A percentile compares a stretch with the other conserved stretches of the same genome.
Conservation (phyloP, 2,113 vertebrate species). For the Tricholaema leucomelas region DNA sequence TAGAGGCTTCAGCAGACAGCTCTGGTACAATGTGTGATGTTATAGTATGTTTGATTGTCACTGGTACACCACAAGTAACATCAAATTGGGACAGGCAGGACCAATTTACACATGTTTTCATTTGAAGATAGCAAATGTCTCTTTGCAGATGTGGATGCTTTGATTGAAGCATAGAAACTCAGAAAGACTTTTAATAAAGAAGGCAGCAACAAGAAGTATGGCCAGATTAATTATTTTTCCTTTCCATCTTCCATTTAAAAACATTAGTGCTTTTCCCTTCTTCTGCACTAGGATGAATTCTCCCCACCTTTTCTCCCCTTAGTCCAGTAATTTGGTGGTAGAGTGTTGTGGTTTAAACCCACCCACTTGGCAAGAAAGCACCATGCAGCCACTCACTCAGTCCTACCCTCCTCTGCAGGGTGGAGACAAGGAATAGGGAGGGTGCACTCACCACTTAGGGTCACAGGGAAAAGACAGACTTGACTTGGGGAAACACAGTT, state of each 20-base stretch:
- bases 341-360: neutral
- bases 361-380: neutral
- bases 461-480: neutral
- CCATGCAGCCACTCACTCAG: neutral
- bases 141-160: neutral
- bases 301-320: neutral
- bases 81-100: neutral
- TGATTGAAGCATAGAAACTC: neutral
- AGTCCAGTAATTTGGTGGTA: neutral
- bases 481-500: neutral
- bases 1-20: neutral
- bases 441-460: neutral
- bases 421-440: neutral
- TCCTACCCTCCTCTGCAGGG: neutral
- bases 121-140: neutral
- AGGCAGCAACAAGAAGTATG: neutral
- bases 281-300: neutral
- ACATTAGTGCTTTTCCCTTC: neutral
- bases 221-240: neutral
- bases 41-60: slow-evolving; percentile 15
- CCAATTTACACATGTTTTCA: neutral
- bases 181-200: neutral
- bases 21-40: neutral
- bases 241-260: neutral
- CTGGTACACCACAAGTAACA: neutral